phyloP scores from a whole-genome alignment of 2,888 invertebrate genomes.

The Lochmaea capreae region DNA sequence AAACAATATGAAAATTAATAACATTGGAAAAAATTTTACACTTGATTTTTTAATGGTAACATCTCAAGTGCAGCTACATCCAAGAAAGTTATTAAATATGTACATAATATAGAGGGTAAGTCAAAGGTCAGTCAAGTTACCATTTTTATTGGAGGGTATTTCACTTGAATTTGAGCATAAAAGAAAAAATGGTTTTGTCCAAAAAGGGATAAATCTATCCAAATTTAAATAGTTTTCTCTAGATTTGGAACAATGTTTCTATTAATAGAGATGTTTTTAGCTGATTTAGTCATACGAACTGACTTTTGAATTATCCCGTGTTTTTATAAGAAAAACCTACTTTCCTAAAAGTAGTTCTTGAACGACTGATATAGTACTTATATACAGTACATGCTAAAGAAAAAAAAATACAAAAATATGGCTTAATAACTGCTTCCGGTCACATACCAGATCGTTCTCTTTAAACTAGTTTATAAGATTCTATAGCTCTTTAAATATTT shows the following conservation, averaged over 20 bases:
- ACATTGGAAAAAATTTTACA: constrained; percentile 37
- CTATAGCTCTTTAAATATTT: constrained; percentile 2
- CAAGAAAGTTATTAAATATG: not conserved
- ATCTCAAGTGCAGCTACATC: constrained; percentile 4
- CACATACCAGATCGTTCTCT: not conserved
- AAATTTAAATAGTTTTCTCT: no score
- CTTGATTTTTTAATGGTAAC: constrained; percentile 41
- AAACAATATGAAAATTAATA: constrained; percentile 40
- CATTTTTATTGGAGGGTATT: not conserved
- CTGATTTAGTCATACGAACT: not conserved
- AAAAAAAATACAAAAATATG: not conserved
- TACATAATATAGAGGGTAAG: not conserved
- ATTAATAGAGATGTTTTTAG: not conserved
- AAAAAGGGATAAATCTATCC: not conserved
- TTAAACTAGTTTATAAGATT: not conserved
- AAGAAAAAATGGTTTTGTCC: not conserved
- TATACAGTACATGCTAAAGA: not conserved
- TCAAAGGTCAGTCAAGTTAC: not conserved
- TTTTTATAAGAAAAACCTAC: not conserved
- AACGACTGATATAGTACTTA: no score
- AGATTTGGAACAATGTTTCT: not conserved
- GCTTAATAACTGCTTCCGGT: not conserved
- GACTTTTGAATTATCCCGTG: not conserved
- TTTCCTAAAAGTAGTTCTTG: not conserved
- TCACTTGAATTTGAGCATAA: not conserved